Base-by-base conservation (phyloP, 2,888 invertebrate species). In the Emmelina monodactyla region DNA sequence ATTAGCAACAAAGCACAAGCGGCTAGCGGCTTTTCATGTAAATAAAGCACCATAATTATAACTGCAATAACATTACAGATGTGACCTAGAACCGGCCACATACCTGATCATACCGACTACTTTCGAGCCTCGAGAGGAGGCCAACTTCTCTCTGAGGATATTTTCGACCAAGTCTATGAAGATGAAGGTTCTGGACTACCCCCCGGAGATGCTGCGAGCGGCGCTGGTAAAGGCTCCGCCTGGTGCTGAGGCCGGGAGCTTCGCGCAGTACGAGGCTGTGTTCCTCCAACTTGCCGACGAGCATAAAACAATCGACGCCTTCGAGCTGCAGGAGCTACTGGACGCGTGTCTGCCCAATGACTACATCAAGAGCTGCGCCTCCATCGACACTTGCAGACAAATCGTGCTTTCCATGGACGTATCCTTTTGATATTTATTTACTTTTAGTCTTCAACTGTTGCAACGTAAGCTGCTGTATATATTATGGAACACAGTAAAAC, bases 301-400 rank as follows among this genome's bases (percentile, higher is more conserved):
- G 56, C 93, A 94, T 57, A 83, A 88, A 53, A 92, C 94, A 0
- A 91, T 95, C 15, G 93, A 94, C 53, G 90, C 93, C 2, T 95
- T 94, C 57, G 94, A 94, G 61, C 78, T 95, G 3, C 94, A 94
- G 63, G 95, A 95, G 59, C 70, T 95, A 12, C 68, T 95, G 16
- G 94, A 95, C 53, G 92, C 91, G 1, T 94, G 94, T 63, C 80
- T 95, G 37, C 95, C 94, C 1, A 95, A 95, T 60, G 94, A 95
- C 73, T 95, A 94, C 52, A 94, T 95, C 46, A 95, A 94, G 58
- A 94, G 94, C 50, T 94, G 94, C 63, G 94, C 94, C 1, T 92
- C 91, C 11, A 87, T 94, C 50, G 94, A 94, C 64, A 94, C 95
- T 1, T 95, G 95, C 56, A 83, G 94, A 39, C 94, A 94, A 70